These are phyloP conservation scores for Macaria notata DNA, from an alignment of 2,888 invertebrate species.

Conservation along the genomic window DNA sequence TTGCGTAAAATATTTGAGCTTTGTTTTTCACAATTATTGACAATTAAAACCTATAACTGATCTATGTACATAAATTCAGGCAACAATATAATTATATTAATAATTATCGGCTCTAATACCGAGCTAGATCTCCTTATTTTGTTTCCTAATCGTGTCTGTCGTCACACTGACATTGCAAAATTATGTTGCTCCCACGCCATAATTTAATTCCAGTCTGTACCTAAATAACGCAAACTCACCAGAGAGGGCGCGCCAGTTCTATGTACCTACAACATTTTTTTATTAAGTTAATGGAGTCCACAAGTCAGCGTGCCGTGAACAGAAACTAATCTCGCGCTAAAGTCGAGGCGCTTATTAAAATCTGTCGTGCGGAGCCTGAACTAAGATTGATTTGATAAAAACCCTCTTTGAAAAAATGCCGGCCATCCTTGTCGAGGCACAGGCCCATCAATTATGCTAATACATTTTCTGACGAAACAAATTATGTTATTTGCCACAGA, in stretches of 20 bases:
- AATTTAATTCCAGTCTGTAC: not conserved
- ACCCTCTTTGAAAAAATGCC: constrained; percentile 16
- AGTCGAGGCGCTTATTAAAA: constrained; percentile 46
- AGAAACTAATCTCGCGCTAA: constrained; percentile 46
- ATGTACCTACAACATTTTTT: constrained; percentile 23
- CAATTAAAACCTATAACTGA: too few relatives aligned
- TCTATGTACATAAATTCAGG: too few relatives aligned
- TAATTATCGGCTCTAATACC: too few relatives aligned
- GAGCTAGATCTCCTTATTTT: too few relatives aligned
- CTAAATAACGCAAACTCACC: constrained; percentile 19
- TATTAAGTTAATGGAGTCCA: constrained; percentile 29
- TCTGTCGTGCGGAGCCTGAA: constrained; percentile 33
- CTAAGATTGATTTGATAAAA: constrained; percentile 35
- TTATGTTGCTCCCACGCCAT: not conserved
- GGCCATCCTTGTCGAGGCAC: constrained; percentile 10
- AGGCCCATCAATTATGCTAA: constrained; percentile 19
- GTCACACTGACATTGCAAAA: not conserved
- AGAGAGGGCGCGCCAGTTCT: constrained; percentile 13
- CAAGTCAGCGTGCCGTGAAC: constrained; percentile 31
- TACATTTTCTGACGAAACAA: constrained; percentile 14
- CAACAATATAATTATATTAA: too few relatives aligned
- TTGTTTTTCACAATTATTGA: too few relatives aligned
- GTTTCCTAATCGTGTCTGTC: too few relatives aligned
- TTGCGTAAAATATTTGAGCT: too few relatives aligned
- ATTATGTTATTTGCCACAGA: constrained; percentile 12